These are phyloP conservation scores for Polyodon spathula DNA, from an alignment of 2,113 vertebrate genomes.

Conservation along the genomic window DNA sequence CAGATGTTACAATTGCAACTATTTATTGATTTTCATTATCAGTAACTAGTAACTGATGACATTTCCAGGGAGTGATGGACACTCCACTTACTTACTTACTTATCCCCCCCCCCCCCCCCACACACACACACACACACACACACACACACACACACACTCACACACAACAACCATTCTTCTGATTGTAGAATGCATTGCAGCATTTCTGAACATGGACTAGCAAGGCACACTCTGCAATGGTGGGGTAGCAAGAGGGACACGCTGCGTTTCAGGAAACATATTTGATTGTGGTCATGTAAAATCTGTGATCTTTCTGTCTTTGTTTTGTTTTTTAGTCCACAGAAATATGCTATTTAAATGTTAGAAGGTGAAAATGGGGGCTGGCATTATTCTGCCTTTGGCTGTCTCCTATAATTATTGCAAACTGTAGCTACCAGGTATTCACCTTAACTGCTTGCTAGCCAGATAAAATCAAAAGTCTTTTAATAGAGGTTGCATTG, in stretches of 20 bases:
- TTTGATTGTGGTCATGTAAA: slow-evolving; percentile 25
- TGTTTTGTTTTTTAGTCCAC: slow-evolving; percentile 1
- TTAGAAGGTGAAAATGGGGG: no score
- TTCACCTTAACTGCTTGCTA: slow-evolving; percentile 6
- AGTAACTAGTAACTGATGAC: no score
- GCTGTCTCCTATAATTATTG: no score
- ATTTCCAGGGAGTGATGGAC: no score
- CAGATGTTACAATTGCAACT: no score
- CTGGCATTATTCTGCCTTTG: no score
- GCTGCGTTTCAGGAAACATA: background rate
- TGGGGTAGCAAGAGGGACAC: slow-evolving; percentile 20
- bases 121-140: background rate
- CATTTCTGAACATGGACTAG: background rate
- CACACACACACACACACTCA: background rate
- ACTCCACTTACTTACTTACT: background rate
- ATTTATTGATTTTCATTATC: no score
- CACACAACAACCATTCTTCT: background rate
- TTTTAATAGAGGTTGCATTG: background rate
- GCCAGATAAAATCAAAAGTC: slow-evolving; percentile 2
- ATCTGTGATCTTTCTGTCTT: slow-evolving; percentile 9
- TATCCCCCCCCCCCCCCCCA: background rate
- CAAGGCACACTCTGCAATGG: slow-evolving; percentile 22
- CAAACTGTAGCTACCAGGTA: background rate
- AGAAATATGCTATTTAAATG: background rate
- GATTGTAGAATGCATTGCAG: no score